Evolutionary conservation across 2,797 vertebrate species (phyloP).

Genomic region (Margarornis squamiger): DNA sequence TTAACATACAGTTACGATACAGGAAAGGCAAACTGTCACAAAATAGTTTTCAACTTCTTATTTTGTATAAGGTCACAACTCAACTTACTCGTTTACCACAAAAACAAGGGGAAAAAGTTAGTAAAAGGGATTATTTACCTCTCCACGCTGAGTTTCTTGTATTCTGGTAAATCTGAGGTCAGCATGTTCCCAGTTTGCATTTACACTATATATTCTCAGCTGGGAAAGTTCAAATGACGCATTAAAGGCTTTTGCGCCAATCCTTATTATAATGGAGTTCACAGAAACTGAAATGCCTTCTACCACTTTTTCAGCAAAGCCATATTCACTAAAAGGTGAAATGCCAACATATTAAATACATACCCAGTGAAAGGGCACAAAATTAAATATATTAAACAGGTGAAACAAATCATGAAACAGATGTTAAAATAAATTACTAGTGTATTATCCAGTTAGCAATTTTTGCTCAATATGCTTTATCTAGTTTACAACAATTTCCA

Average conservation of each 20-base stretch:
- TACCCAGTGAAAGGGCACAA: background rate
- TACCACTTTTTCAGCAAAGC: slow-evolving; percentile 98
- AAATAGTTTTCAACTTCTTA: background rate
- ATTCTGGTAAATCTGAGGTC: slow-evolving; percentile 93
- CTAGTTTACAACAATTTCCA: background rate
- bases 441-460: background rate
- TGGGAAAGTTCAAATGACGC: slow-evolving; percentile 98
- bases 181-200: slow-evolving; percentile 91
- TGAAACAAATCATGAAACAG: background rate
- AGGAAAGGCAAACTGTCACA: background rate
- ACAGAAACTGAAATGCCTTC: slow-evolving; percentile 97
- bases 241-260: slow-evolving; percentile 98
- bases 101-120: background rate
- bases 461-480: background rate
- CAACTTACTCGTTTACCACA: background rate
- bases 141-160: slow-evolving; percentile 90
- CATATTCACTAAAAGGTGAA: slow-evolving; percentile 88
- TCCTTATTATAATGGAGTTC: slow-evolving; percentile 95
- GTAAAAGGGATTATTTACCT: slow-evolving; percentile 78
- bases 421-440: background rate
- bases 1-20: background rate
- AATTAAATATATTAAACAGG: background rate
- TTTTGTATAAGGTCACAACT: background rate
- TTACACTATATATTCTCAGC: slow-evolving; percentile 96
- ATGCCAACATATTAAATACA: slow-evolving; percentile 43